Evolutionary conservation across 2,888 invertebrate genomes (phyloP), one percentile per base, ranked within the genome.

Genomic region (Oasisia sp.): DNA sequence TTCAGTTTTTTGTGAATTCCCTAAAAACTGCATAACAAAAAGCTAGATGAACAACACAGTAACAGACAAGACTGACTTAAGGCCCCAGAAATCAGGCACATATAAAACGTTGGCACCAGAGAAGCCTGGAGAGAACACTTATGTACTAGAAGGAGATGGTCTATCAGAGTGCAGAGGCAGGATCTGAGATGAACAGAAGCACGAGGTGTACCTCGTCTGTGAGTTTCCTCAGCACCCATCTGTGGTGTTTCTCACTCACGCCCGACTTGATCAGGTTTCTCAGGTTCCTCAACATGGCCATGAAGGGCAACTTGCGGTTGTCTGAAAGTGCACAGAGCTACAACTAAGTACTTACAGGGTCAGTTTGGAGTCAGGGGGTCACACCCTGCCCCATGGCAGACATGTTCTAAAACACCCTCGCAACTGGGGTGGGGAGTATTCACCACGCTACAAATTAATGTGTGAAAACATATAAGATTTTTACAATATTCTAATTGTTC

Each of bases 221-320:
- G 27, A 97, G 95, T 91, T 95, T 95, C 14, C 94, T 94, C 27
- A 96, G 91, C 90, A 97, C 95, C 94, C 94, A 94, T 32, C 95
- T 94, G 94, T 97, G 96, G 94, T 97, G 96, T 91, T 96, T 95
- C 19, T 94, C 93, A 3, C 96, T 96, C 38, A 97, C 95, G 11
- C 96, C 96, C n/a, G 96, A 96, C 91, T 96, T 95, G 91, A 97
- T 96, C 93, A 97, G 94, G 93, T 97, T 97, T 58, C 97, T 94
- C 58, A 97, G 94, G 94, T 97, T 97, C 89, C 97, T 94, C 94
- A 97, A 94, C 96, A 96, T 96, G 19, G 97, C 97, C 96, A 97
- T 97, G 94, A 96, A 97, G n/a, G 97, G 97, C 27, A 97, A 95
- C 94, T 97, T 97, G n/a, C 74, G 74, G 7, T 74, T 14, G 74